phyloP scores from a whole-genome alignment of 2,113 vertebrate genomes.

The Entelurus aequoreus region DNA sequence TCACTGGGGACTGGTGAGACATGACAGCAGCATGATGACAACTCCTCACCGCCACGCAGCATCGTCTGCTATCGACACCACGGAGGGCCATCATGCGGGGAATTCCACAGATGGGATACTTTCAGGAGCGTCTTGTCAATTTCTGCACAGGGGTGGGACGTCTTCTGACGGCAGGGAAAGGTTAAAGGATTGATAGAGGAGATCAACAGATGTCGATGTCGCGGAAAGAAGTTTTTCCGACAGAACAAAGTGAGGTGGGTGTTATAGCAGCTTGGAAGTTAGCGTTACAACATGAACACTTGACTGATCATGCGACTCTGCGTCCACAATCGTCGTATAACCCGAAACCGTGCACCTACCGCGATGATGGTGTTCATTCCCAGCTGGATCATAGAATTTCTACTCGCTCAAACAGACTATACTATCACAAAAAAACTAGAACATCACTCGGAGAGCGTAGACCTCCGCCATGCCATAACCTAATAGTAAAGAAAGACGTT shows the following conservation, averaged over 20 bases:
- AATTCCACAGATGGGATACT: slow-evolving; percentile 26
- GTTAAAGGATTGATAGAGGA: slow-evolving; percentile 18
- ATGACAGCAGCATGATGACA: slow-evolving; percentile 35
- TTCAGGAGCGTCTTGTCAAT: slow-evolving; percentile 15
- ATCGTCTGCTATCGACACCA: slow-evolving; percentile 11
- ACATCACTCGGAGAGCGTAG: too few species aligned
- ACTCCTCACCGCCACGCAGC: slow-evolving; percentile 11
- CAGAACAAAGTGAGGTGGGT: slow-evolving; percentile 6
- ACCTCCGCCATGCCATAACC: too few species aligned
- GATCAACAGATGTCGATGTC: slow-evolving; percentile 13
- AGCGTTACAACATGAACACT: background rate
- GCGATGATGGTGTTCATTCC: background rate
- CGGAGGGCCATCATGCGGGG: slow-evolving; percentile 17
- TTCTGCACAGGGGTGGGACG: background rate
- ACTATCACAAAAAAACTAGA: too few species aligned
- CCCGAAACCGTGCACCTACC: background rate
- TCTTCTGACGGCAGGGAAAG: slow-evolving; percentile 12
- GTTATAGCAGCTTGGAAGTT: slow-evolving; percentile 15
- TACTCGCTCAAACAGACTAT: too few species aligned
- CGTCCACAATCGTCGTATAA: background rate
- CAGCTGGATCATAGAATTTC: too few species aligned
- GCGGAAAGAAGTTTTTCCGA: slow-evolving; percentile 4
- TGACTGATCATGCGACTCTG: background rate
- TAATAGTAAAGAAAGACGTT: too few species aligned
- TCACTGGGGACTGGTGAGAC: slow-evolving; percentile 46